Evolutionary conservation across 2,113 vertebrate genomes (phyloP).

Genomic region (Azemiops feae): DNA sequence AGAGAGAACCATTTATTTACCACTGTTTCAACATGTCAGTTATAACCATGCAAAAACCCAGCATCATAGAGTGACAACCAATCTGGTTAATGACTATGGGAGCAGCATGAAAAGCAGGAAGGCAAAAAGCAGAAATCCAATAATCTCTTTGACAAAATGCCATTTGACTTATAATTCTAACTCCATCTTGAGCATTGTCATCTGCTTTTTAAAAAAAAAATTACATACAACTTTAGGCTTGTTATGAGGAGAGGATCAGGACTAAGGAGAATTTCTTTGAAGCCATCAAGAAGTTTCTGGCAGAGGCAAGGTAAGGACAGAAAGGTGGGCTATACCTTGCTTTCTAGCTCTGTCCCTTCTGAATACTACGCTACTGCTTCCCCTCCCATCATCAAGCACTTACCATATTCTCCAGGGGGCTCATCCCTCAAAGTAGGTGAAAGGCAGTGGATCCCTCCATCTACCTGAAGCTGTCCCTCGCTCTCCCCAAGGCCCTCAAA

Average conservation of each 20-base stretch:
- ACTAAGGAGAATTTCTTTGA: neutral
- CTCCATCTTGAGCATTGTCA: neutral
- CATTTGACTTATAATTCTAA: neutral
- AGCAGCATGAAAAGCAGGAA: too few relatives aligned
- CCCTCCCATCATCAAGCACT: conserved; percentile 29
- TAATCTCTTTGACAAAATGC: neutral
- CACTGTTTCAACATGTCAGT: neutral
- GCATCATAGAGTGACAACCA: neutral
- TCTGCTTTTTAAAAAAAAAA: neutral
- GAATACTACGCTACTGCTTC: neutral
- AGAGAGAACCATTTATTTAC: neutral
- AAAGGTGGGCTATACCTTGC: neutral
- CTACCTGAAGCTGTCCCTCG: conserved; percentile 53
- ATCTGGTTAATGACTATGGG: neutral
- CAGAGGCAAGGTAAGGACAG: neutral
- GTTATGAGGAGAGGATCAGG: neutral
- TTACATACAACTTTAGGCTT: neutral
- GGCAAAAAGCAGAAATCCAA: neutral
- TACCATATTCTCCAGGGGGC: conserved; percentile 75
- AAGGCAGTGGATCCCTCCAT: conserved; percentile 76
- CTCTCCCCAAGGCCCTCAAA: conserved; percentile 81
- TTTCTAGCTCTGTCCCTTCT: neutral
- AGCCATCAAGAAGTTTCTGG: neutral
- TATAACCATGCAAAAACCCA: neutral
- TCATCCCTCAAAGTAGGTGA: conserved; percentile 80